Percentiles rank a stretch among this genome's conserved stretches.
phyloP scores from a whole-genome alignment of 1,140 invertebrate species.

The Leptopilina boulardi region DNA sequence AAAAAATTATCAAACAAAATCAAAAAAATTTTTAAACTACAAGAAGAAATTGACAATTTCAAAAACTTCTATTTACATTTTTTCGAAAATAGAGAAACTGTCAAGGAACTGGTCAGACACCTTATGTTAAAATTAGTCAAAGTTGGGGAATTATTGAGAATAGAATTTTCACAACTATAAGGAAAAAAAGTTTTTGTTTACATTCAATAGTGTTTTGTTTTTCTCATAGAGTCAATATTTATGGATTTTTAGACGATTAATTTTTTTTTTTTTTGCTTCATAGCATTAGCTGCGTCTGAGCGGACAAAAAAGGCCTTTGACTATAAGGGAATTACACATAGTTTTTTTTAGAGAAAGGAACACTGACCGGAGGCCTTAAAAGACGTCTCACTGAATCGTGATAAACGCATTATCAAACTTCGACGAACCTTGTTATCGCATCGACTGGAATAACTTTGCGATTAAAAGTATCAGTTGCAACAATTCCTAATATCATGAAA shows the following conservation, averaged over 20 bases:
- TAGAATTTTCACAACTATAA: too few relatives aligned
- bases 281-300: background rate
- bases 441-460: conserved; percentile 12
- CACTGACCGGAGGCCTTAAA: background rate
- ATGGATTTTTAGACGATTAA: background rate
- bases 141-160: too few relatives aligned
- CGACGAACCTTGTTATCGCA: conserved; percentile 12
- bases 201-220: background rate
- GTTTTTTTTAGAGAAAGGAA: background rate
- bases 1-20: too few relatives aligned
- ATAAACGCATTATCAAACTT: conserved; percentile 17
- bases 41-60: too few relatives aligned
- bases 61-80: too few relatives aligned
- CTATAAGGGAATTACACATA: background rate
- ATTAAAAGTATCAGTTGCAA: conserved; percentile 12
- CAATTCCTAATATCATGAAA: background rate
- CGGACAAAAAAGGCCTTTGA: background rate
- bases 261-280: too few relatives aligned
- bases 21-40: too few relatives aligned
- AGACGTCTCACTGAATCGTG: conserved; percentile 12
- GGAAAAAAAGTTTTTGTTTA: too few relatives aligned
- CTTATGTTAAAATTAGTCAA: too few relatives aligned
- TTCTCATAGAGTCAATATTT: background rate
- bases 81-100: too few relatives aligned
- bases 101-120: too few relatives aligned